A percentile compares a stretch with the other conserved stretches of the same genome.
These are phyloP conservation scores for Tetramorium simillimum DNA, from an alignment of 1,140 invertebrate genomes.

Conservation along the genomic window DNA sequence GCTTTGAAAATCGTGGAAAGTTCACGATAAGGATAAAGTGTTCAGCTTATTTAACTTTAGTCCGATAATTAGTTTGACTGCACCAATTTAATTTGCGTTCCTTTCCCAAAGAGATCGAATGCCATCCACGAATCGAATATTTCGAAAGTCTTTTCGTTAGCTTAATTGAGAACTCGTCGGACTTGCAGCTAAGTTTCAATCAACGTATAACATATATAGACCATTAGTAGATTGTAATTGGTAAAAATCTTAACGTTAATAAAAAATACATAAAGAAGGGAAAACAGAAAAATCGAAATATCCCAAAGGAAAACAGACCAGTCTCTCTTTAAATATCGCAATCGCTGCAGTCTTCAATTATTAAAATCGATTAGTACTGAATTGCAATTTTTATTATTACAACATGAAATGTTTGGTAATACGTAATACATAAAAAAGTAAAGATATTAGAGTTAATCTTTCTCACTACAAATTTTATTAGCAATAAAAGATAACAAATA, in stretches of 20 bases:
- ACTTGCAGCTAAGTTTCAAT: not conserved
- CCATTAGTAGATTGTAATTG: constrained; percentile 13
- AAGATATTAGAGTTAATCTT: not conserved
- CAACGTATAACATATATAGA: not conserved
- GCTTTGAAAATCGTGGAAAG: constrained; percentile 5
- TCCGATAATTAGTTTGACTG: constrained; percentile 25
- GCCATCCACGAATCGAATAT: not conserved
- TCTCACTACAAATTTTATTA: not conserved
- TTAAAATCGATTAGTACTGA: not conserved
- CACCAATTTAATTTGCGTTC: not conserved
- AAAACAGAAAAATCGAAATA: not conserved
- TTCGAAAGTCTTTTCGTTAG: constrained; percentile 41
- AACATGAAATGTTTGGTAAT: not conserved
- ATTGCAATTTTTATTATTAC: not conserved
- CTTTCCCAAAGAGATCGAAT: not conserved
- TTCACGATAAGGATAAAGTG: constrained; percentile 7
- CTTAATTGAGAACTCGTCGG: constrained; percentile 2
- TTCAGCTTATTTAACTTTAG: constrained; percentile 20
- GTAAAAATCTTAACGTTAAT: not conserved
- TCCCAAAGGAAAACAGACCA: not conserved
- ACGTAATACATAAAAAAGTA: not conserved
- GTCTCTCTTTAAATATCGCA: not conserved
- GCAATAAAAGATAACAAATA: not conserved
- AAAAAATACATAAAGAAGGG: not conserved
- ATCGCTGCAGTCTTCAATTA: not conserved